Conservation (phyloP, 2,113 vertebrate genomes). For the Brevimyrus niger region DNA sequence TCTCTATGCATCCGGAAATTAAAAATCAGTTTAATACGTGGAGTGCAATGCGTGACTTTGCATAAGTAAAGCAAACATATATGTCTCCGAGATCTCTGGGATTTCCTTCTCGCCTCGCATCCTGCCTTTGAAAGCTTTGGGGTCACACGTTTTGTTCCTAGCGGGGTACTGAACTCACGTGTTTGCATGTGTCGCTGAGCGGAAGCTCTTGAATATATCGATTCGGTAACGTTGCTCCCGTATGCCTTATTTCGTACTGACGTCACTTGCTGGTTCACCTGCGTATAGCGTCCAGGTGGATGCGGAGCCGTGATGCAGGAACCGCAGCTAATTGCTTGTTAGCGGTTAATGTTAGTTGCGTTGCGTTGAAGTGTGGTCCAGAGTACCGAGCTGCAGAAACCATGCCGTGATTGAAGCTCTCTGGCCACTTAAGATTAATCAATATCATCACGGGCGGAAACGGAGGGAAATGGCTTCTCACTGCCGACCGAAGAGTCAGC, state of each 20-base stretch:
- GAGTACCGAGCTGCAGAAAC: not conserved
- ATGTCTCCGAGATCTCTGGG: not conserved
- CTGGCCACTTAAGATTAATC: not conserved
- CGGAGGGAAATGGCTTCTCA: not conserved
- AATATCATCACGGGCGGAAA: not conserved
- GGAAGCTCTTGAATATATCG: not conserved
- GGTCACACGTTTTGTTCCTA: not conserved
- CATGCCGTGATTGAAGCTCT: not conserved
- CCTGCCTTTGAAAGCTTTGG: not conserved
- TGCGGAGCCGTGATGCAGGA: not conserved
- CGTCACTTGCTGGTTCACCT: not conserved
- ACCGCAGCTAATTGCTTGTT: not conserved
- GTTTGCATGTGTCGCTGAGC: not conserved
- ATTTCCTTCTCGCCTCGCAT: not conserved
- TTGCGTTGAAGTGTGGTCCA: not conserved
- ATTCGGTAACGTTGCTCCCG: not conserved
- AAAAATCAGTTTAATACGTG: not conserved
- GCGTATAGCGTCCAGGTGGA: not conserved
- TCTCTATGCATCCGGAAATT: not conserved
- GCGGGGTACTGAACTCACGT: not conserved
- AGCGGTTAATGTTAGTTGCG: not conserved
- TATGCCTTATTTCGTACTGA: not conserved
- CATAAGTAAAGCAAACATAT: not conserved
- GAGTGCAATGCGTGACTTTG: no score
- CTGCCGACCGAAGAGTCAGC: not conserved